phyloP scores from a whole-genome alignment of 2,797 vertebrate species.

The Sylvia borin region DNA sequence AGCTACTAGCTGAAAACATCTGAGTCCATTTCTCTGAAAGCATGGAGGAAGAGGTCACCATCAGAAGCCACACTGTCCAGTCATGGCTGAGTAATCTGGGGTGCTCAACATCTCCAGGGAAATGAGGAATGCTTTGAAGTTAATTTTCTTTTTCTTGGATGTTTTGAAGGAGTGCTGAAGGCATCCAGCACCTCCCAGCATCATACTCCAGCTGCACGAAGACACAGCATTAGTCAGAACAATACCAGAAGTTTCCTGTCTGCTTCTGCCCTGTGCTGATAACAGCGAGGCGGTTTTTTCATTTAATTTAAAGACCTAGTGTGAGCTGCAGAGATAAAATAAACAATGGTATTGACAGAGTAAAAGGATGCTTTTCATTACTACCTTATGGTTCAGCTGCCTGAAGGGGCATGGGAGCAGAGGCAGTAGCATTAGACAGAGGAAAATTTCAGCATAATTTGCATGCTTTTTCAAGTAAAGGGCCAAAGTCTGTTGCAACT shows the following conservation, averaged over 20 bases:
- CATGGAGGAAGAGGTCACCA: not conserved
- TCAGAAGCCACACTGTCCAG: not conserved
- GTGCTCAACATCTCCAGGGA: not conserved
- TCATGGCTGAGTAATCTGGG: not conserved
- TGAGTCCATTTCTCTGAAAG: accelerated
- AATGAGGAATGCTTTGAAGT: not conserved
- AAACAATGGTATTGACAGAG: not conserved
- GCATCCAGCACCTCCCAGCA: not conserved
- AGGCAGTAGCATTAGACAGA: not conserved
- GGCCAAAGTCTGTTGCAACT: not conserved
- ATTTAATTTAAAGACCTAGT: slow-evolving; percentile 25
- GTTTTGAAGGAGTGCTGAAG: not conserved
- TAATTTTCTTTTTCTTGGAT: not conserved
- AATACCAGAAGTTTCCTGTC: not conserved
- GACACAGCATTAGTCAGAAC: not conserved
- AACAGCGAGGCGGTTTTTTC: slow-evolving; percentile 11
- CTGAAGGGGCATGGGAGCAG: not conserved
- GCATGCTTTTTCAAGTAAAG: not conserved
- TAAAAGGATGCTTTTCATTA: slow-evolving; percentile 41
- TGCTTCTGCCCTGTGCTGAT: slow-evolving; percentile 42
- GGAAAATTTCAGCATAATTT: not conserved
- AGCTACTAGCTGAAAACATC: not conserved
- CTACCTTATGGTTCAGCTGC: not conserved
- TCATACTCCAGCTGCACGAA: not conserved
- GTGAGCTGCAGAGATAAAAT: slow-evolving; percentile 62